phyloP scores from a whole-genome alignment of 2,888 invertebrate species.

The Rugalucina vietnamica region DNA sequence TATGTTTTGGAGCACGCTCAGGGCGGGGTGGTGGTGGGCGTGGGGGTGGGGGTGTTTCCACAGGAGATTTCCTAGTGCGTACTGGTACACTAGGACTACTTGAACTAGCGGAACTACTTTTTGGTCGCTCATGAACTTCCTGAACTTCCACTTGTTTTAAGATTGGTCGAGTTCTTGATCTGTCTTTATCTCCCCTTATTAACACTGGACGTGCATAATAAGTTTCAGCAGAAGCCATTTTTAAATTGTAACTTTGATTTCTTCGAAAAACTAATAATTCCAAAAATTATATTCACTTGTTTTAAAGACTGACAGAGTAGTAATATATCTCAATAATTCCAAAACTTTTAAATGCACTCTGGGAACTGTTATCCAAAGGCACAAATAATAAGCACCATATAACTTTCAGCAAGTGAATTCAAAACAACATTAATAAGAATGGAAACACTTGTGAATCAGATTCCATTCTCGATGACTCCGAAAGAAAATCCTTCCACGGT shows the following conservation, averaged over 20 bases:
- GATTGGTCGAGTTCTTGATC: background rate
- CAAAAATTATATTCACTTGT: too few species aligned
- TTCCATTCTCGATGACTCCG: background rate
- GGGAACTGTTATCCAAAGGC: too few species aligned
- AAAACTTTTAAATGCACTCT: too few species aligned
- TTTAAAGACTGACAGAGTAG: too few species aligned
- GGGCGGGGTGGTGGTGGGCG: conserved; percentile 60
- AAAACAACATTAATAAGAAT: too few species aligned
- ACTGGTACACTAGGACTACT: background rate
- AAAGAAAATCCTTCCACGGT: conserved; percentile 13
- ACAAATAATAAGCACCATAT: too few species aligned
- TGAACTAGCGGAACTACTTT: background rate
- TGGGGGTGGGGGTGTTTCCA: conserved; percentile 46
- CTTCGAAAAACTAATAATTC: too few species aligned
- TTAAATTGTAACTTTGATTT: too few species aligned
- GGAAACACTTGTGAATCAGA: too few species aligned
- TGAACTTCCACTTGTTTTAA: background rate
- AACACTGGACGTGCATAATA: conserved; percentile 55
- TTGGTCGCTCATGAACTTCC: background rate
- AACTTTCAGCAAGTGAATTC: too few species aligned
- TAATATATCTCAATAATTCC: too few species aligned
- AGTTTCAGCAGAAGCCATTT: conserved; percentile 32
- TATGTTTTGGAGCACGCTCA: conserved; percentile 18
- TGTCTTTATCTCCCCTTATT: conserved; percentile 15
- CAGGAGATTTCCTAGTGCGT: background rate